These are phyloP conservation scores for Poicephalus meyeri DNA, from an alignment of 2,113 vertebrate genomes.

Conservation along the genomic window DNA sequence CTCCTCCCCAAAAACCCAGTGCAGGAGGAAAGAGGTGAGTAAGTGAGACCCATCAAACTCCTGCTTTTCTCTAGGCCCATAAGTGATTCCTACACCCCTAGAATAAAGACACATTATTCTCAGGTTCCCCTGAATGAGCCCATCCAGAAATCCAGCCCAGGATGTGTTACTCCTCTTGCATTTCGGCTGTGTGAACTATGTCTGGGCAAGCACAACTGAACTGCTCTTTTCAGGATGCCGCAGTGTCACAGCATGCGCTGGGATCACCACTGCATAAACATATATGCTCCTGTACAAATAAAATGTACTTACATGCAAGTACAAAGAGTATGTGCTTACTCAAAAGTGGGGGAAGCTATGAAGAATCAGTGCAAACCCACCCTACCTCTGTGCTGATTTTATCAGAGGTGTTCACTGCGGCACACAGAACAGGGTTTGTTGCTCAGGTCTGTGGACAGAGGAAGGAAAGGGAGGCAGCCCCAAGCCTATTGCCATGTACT, in stretches of 20 bases:
- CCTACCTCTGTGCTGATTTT: not conserved
- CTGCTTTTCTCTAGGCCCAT: not conserved
- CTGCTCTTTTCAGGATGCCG: not conserved
- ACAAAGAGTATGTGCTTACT: not conserved
- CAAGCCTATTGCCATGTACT: not conserved
- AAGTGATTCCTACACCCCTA: not conserved
- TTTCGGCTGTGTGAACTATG: rapidly evolving
- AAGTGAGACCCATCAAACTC: not conserved
- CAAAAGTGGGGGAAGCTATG: too few relatives aligned
- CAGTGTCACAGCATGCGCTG: not conserved
- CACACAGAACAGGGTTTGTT: not conserved
- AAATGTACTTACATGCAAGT: not conserved
- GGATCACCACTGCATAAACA: not conserved
- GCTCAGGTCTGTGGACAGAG: not conserved
- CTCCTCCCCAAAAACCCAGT: not conserved
- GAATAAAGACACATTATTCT: not conserved
- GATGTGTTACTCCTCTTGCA: not conserved
- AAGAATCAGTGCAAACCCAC: not conserved
- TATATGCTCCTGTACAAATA: not conserved
- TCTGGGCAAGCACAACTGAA: not conserved
- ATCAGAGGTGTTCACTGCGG: rapidly evolving
- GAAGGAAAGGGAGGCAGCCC: not conserved
- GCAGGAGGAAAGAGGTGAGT: not conserved
- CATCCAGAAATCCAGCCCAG: not conserved
- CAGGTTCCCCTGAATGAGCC: not conserved